Evolutionary conservation across 2,797 vertebrate species (phyloP).

Genomic region (Phoebastria nigripes): DNA sequence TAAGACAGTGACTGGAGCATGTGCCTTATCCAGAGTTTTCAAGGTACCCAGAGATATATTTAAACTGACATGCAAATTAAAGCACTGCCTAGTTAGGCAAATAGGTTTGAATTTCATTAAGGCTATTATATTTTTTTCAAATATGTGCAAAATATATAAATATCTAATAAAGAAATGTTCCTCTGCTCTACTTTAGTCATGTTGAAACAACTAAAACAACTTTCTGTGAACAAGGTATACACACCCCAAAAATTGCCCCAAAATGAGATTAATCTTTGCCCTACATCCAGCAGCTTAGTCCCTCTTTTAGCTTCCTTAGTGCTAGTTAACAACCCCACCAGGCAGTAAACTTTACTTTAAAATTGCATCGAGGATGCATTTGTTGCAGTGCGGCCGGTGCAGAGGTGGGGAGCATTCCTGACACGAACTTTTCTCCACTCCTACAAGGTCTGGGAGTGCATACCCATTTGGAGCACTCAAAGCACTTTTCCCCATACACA

Average conservation of each 20-base stretch:
- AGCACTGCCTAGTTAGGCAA: background rate
- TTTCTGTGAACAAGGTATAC: background rate
- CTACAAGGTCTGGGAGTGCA: background rate
- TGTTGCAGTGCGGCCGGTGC: background rate
- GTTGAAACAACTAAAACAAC: background rate
- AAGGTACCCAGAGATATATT: background rate
- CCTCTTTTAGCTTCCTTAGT: background rate
- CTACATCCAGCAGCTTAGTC: background rate
- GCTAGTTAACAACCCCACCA: background rate
- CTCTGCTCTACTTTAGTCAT: background rate
- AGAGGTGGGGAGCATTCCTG: background rate
- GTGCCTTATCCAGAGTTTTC: background rate
- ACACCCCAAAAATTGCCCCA: background rate
- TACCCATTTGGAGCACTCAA: background rate
- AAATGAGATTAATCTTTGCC: background rate
- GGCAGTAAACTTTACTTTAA: background rate
- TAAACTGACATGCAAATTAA: background rate
- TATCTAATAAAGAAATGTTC: background rate
- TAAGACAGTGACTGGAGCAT: background rate
- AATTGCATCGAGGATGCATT: background rate
- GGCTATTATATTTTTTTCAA: background rate
- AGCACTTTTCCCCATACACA: background rate
- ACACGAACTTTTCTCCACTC: background rate
- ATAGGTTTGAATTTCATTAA: background rate
- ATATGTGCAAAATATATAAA: background rate